A percentile compares a stretch with the other conserved stretches of the same genome.
phyloP scores from a whole-genome alignment of 2,113 vertebrate genomes.

The Spilogale gracilis region DNA sequence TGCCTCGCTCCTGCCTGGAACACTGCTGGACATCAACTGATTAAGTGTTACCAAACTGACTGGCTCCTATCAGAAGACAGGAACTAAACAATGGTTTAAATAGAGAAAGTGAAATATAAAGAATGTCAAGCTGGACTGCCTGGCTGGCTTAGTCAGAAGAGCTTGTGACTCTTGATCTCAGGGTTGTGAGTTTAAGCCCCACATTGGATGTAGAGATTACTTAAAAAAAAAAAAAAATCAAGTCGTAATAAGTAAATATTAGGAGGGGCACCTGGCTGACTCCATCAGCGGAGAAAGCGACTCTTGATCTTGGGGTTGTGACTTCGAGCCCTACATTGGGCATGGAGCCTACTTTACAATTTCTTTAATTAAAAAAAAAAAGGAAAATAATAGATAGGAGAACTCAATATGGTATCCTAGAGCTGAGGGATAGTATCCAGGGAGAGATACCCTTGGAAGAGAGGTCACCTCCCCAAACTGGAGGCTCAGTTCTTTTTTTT shows the following conservation, averaged over 20 bases:
- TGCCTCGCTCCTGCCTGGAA: neutral
- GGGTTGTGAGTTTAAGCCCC: neutral
- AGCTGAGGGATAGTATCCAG: neutral
- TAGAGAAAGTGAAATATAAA: neutral
- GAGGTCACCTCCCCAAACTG: neutral
- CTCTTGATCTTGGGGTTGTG: neutral
- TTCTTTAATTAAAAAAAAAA: neutral
- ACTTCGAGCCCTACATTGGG: neutral
- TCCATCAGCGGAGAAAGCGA: neutral
- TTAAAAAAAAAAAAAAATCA: neutral
- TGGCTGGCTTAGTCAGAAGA: neutral
- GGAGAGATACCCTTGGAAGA: neutral
- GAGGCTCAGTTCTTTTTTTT: neutral
- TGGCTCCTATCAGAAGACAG: neutral
- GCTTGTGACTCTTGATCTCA: neutral
- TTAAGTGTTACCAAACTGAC: neutral
- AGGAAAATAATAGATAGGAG: neutral
- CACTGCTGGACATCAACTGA: neutral
- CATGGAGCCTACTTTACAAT: neutral
- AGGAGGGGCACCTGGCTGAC: neutral
- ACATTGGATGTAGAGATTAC: neutral
- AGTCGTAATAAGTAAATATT: neutral
- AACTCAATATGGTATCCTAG: neutral
- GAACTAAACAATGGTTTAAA: neutral
- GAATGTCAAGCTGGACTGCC: neutral